These are phyloP conservation scores for Phylloscopus collybita DNA, from an alignment of 2,797 vertebrate species.

Conservation along the genomic window DNA sequence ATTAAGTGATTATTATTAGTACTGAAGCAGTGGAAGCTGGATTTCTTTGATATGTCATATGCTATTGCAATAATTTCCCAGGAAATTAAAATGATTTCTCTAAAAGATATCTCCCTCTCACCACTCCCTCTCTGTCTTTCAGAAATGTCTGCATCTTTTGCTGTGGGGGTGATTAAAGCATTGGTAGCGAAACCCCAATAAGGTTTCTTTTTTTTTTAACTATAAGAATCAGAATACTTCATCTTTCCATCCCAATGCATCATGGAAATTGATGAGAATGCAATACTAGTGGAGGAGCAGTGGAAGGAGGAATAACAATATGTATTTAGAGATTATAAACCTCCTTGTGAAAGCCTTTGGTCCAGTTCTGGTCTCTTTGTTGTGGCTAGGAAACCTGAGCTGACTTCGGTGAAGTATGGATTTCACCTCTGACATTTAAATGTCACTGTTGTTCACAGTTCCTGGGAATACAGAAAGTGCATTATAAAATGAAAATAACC, in stretches of 20 bases:
- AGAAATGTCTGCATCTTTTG: neutral
- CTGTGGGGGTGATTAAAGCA: neutral
- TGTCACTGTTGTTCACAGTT: neutral
- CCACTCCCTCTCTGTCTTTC: neutral
- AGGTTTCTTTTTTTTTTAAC: neutral
- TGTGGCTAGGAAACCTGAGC: neutral
- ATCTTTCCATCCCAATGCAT: neutral
- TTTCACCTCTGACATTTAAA: constrained; percentile 53
- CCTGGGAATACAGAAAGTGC: neutral
- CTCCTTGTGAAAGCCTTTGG: neutral
- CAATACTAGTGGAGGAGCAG: neutral
- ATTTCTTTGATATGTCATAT: neutral
- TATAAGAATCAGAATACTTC: neutral
- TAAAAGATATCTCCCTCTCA: neutral
- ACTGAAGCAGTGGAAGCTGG: neutral
- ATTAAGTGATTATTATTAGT: neutral
- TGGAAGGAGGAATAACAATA: neutral
- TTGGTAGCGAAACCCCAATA: neutral
- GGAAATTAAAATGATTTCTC: neutral
- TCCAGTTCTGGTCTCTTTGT: neutral
- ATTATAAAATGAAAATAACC: constrained; percentile 26
- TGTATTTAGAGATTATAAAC: neutral
- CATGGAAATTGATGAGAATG: neutral
- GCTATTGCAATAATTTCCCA: neutral
- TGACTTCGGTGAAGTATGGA: neutral